Conservation (phyloP, 2,113 vertebrate genomes). For the Eurystomus gularis region DNA sequence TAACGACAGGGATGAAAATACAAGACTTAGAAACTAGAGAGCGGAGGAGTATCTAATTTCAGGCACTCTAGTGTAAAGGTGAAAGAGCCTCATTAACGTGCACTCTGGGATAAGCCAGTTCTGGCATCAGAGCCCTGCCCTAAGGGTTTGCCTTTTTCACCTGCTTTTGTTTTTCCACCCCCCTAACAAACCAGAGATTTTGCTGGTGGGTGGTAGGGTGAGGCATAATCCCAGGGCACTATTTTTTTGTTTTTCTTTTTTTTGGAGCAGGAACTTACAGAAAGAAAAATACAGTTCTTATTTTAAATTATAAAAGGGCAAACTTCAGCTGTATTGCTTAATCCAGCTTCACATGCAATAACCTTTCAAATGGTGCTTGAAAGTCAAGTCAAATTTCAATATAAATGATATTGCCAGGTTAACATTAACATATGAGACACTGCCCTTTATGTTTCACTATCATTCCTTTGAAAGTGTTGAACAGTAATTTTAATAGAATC, state of each 20-base stretch:
- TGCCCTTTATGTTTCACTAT: conserved; percentile 59
- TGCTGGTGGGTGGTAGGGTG: not conserved
- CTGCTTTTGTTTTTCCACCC: not conserved
- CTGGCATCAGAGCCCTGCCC: not conserved
- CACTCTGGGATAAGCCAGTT: not conserved
- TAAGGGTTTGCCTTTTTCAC: not conserved
- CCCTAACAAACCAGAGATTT: not conserved
- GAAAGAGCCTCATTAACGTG: not conserved
- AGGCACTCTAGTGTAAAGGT: conserved; percentile 4
- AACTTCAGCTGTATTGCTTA: not conserved
- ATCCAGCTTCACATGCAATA: conserved; percentile 57
- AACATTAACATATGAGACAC: conserved; percentile 22
- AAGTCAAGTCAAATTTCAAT: conserved; percentile 64
- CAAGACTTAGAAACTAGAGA: not conserved
- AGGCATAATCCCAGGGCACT: not conserved
- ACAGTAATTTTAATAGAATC: conserved; percentile 58
- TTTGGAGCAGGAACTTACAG: not conserved
- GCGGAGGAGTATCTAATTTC: not conserved
- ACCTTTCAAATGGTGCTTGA: conserved; percentile 65
- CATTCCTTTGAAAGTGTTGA: not conserved
- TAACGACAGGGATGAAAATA: conserved; percentile 6
- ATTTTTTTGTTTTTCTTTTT: not conserved
- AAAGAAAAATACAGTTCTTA: not conserved
- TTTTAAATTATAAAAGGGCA: not conserved
- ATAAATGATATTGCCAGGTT: conserved; percentile 47